Evolutionary conservation across 2,888 invertebrate species (phyloP).

Genomic region (Rapana venosa): DNA sequence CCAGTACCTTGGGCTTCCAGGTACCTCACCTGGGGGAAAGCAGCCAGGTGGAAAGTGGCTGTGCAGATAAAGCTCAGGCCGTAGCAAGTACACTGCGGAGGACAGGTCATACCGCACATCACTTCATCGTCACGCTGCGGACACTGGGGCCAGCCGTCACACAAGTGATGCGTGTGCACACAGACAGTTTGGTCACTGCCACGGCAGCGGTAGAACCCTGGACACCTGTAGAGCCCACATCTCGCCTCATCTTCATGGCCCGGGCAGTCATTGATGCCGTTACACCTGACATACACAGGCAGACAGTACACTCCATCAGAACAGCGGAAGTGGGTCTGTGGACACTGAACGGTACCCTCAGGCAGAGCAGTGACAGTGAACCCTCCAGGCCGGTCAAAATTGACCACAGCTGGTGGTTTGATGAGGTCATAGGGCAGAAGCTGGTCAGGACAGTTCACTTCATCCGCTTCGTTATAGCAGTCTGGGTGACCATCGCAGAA

Average conservation of each 20-base stretch:
- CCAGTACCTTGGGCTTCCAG: neutral
- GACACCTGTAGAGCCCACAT: neutral
- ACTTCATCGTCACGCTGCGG: neutral
- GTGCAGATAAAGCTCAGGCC: neutral
- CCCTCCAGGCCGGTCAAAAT: slow-evolving; percentile 13
- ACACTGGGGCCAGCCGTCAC: slow-evolving; percentile 13
- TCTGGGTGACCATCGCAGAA: too few species aligned
- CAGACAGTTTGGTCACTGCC: neutral
- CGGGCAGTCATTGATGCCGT: neutral
- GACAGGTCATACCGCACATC: neutral
- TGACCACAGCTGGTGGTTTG: neutral
- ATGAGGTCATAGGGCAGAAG: neutral
- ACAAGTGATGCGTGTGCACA: neutral
- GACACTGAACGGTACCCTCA: neutral
- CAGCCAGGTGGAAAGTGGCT: neutral
- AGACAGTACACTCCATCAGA: neutral
- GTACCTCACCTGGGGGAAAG: neutral
- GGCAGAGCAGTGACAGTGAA: slow-evolving; percentile 28
- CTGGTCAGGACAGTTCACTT: too few species aligned
- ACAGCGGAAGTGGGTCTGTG: neutral
- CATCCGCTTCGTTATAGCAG: too few species aligned
- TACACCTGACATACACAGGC: slow-evolving; percentile 14
- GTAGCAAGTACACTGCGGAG: neutral
- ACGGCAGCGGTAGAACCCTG: slow-evolving; percentile 1
- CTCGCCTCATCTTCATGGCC: neutral